A percentile compares a stretch with the other conserved stretches of the same genome.
Evolutionary conservation across 2,888 invertebrate genomes (phyloP).

Genomic region (Alentia gelatinosa): DNA sequence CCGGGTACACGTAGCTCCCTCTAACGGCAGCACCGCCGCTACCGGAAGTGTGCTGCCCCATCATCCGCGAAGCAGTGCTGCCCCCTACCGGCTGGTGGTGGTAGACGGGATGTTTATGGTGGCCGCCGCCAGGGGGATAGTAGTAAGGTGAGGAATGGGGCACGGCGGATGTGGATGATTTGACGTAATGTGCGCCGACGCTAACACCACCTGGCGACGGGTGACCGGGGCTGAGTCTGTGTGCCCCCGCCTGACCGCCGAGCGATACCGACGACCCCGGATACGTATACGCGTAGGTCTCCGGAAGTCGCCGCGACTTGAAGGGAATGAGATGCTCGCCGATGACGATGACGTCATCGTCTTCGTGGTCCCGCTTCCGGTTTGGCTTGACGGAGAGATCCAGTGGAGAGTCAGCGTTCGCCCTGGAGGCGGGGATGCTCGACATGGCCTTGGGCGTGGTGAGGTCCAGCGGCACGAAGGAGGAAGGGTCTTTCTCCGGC

Average conservation of each 20-base stretch:
- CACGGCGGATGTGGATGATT: neutral
- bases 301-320: neutral
- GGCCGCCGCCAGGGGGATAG: neutral
- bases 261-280: neutral
- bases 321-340: constrained; percentile 37
- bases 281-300: neutral
- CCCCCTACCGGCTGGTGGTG: neutral
- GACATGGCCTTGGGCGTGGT: neutral
- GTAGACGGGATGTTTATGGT: neutral
- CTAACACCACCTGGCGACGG: neutral
- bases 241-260: neutral
- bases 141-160: neutral
- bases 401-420: neutral
- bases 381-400: constrained; percentile 4
- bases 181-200: neutral
- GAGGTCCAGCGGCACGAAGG: neutral
- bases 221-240: neutral
- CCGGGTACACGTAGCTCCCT: neutral
- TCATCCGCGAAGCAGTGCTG: neutral
- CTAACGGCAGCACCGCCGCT: neutral
- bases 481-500: neutral
- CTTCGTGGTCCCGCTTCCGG: constrained; percentile 21
- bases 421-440: neutral
- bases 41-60: neutral
- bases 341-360: constrained; percentile 10